Base-by-base conservation (phyloP, 2,797 vertebrate species). In the Argya squamiceps region DNA sequence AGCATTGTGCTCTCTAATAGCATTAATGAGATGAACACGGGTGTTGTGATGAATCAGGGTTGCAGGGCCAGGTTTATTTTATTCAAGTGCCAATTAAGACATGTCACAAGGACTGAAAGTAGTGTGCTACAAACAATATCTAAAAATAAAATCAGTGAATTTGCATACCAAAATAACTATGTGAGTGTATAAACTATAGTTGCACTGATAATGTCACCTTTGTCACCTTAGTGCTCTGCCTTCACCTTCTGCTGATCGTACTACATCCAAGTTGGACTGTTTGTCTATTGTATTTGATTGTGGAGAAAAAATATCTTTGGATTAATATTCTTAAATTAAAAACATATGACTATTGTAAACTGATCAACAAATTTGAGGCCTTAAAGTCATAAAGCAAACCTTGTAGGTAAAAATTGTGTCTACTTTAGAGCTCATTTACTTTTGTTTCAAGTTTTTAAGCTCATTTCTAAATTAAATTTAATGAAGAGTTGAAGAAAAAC, bases 151-250 rank as follows among this genome's bases (percentile, higher is more conserved):
- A 63, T 76, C 50, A 44, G 34, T 29, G 39, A 75, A 27, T 47
- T 88, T 78, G 23, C 39, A 43, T 68, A n/a, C 29, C 11, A 4
- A 65, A 69, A 63, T 63, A 74, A 29, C 27, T n/a, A 2, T 1
- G 1, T n/a, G 55, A 69, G 23, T 1, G 0, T 32, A 4, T 62
- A 13, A 12, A 58, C 34, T 53, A 11, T 55, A 29, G 32, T 5
- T 43, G 30, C 27, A 71, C 16, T 36, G 41, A n/a, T 36, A 29
- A 11, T 52, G 16, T 41, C 12, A 14, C 34, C 13, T 85, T 78
- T 86, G 21, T 62, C 43, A 68, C 22, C 9, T 44, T 41, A 9
- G 15, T 75, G 27, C 41, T 91, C 29, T 47, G 30, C 52, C 70
- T 90, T 60, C 50, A 56, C 30, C 15, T 93, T 30, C 26, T 60